Evolutionary conservation across 2,888 invertebrate genomes (phyloP).

Genomic region (Tridacna crocea): DNA sequence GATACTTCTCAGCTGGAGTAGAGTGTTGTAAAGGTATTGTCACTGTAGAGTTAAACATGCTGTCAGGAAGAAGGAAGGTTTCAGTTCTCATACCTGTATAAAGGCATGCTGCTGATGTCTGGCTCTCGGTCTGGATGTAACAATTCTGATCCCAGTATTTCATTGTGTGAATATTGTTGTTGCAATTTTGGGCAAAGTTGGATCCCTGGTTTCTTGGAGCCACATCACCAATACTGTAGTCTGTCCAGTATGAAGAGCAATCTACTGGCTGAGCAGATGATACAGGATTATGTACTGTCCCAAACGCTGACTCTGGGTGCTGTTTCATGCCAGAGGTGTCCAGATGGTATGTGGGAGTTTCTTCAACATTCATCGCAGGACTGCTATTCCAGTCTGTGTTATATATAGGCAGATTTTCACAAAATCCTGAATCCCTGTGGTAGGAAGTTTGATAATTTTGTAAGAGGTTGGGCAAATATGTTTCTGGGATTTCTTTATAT

Average conservation of each 20-base stretch:
- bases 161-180: neutral
- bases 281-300: conserved; percentile 9
- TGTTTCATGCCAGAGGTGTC: no score
- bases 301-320: no score
- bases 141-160: neutral
- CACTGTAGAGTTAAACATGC: conserved; percentile 17
- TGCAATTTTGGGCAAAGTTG: conserved; percentile 26
- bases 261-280: conserved; percentile 25
- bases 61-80: conserved; percentile 3
- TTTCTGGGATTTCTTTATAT: no score
- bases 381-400: neutral
- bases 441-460: no score
- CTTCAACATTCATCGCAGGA: neutral
- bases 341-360: neutral
- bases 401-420: no score
- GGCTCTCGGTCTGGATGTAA: neutral
- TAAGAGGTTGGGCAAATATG: no score
- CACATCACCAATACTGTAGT: conserved; percentile 28
- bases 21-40: neutral
- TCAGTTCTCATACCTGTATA: neutral
- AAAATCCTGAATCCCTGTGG: no score
- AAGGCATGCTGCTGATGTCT: neutral
- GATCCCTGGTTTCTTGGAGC: conserved; percentile 35
- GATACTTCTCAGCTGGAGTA: neutral
- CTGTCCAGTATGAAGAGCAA: conserved; percentile 31